These are phyloP conservation scores for Pseudococcus longispinus DNA, from an alignment of 2,888 invertebrate genomes.

Conservation along the genomic window DNA sequence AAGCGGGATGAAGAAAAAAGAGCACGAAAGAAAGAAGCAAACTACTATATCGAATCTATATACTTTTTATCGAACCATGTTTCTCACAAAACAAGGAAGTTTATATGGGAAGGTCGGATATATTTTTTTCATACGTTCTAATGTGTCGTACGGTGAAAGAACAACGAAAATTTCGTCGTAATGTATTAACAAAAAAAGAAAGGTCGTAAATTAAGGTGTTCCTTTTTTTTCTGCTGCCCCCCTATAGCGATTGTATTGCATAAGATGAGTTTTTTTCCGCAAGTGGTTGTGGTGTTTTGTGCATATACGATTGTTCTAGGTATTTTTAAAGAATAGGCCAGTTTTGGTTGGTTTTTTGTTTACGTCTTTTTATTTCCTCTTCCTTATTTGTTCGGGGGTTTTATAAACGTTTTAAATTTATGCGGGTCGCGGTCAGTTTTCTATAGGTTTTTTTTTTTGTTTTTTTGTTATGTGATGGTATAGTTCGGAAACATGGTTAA, in stretches of 20 bases:
- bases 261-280: neutral
- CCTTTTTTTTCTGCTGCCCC: neutral
- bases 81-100: conserved; percentile 4
- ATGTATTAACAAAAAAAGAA: conserved; percentile 24
- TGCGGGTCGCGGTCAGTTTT: neutral
- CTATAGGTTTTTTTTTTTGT: neutral
- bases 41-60: conserved; percentile 17
- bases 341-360: neutral
- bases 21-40: neutral
- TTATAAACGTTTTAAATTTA: conserved; percentile 3
- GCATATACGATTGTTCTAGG: neutral
- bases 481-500: conserved; percentile 12
- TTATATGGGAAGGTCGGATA: neutral
- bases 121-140: conserved; percentile 3
- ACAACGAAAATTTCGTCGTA: conserved; percentile 15
- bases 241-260: conserved; percentile 4
- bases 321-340: neutral
- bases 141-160: neutral
- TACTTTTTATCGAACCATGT: conserved; percentile 13
- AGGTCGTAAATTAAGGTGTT: conserved; percentile 17
- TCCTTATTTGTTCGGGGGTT: conserved; percentile 3
- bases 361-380: conserved; percentile 28
- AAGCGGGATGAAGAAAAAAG: too few species aligned
- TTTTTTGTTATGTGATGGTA: neutral
- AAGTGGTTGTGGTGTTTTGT: neutral